phyloP scores from a whole-genome alignment of 2,888 invertebrate species.

The Philonicus albiceps region DNA sequence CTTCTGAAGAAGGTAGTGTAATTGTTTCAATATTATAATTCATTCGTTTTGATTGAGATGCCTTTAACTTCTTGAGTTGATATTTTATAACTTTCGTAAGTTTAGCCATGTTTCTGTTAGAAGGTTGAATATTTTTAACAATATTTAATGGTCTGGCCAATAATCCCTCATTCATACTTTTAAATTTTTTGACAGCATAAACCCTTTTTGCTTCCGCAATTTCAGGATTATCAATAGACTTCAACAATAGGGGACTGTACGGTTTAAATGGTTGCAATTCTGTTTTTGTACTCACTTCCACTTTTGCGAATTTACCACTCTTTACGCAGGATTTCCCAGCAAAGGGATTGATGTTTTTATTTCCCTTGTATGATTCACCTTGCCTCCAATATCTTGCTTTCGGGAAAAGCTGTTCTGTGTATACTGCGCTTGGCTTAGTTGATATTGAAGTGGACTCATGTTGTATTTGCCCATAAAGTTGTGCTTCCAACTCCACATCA shows the following conservation, averaged over 20 bases:
- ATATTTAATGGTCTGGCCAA: neutral
- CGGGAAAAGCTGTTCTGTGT: neutral
- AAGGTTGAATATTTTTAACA: constrained; percentile 48
- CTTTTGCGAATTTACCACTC: neutral
- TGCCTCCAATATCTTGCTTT: constrained; percentile 51
- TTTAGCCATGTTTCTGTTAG: constrained; percentile 55
- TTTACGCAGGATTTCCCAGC: neutral
- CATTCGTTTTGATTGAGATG: constrained; percentile 41
- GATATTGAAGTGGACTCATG: constrained; percentile 53
- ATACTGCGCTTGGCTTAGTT: neutral
- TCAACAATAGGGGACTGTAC: neutral
- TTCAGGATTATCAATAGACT: neutral
- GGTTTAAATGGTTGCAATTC: neutral
- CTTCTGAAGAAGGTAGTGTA: constrained; percentile 52
- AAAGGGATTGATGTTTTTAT: neutral
- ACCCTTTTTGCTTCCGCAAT: constrained; percentile 52
- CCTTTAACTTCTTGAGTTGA: constrained; percentile 51
- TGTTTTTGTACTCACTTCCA: neutral
- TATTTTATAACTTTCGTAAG: constrained; percentile 54
- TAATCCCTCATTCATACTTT: neutral
- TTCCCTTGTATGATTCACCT: neutral
- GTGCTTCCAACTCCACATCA: constrained; percentile 59
- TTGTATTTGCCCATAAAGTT: constrained; percentile 60
- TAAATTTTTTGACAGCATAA: neutral
- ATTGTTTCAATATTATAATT: constrained; percentile 51